Evolutionary conservation across 1,140 invertebrate genomes (phyloP).

Genomic region (Plutomurus gul): DNA sequence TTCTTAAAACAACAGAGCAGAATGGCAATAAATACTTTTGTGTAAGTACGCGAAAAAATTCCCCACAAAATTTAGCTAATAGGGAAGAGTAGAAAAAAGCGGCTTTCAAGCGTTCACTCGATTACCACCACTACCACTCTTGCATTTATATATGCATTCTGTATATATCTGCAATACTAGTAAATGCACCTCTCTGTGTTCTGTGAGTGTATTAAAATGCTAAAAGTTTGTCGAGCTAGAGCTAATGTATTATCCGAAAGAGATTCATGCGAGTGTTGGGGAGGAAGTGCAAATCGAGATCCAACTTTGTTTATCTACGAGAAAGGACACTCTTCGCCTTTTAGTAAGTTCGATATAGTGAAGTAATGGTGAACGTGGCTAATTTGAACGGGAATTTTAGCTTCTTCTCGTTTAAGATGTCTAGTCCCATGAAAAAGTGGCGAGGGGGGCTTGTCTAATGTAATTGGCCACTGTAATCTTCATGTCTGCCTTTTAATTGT

Average conservation of each 20-base stretch:
- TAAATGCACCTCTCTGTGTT: too few species aligned
- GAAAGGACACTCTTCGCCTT: neutral
- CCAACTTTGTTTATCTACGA: neutral
- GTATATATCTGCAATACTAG: too few species aligned
- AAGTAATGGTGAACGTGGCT: constrained; percentile 1
- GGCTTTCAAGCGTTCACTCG: too few species aligned
- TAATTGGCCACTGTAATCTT: constrained; percentile 14
- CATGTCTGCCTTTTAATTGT: constrained; percentile 12
- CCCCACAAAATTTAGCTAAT: too few species aligned
- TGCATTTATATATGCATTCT: too few species aligned
- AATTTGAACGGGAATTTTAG: neutral
- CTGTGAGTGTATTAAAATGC: neutral
- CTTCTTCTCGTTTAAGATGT: neutral
- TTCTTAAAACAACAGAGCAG: neutral
- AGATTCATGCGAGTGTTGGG: too few species aligned
- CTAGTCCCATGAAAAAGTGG: neutral
- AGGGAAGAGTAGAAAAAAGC: too few species aligned
- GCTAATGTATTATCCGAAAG: neutral
- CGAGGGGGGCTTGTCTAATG: neutral
- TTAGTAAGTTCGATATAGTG: neutral
- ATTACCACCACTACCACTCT: too few species aligned
- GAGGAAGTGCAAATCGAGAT: neutral
- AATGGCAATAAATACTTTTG: neutral
- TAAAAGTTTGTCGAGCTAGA: neutral
- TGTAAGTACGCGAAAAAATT: too few species aligned